Conservation (phyloP, 2,113 vertebrate genomes). For the Himantopus leucocephalus region DNA sequence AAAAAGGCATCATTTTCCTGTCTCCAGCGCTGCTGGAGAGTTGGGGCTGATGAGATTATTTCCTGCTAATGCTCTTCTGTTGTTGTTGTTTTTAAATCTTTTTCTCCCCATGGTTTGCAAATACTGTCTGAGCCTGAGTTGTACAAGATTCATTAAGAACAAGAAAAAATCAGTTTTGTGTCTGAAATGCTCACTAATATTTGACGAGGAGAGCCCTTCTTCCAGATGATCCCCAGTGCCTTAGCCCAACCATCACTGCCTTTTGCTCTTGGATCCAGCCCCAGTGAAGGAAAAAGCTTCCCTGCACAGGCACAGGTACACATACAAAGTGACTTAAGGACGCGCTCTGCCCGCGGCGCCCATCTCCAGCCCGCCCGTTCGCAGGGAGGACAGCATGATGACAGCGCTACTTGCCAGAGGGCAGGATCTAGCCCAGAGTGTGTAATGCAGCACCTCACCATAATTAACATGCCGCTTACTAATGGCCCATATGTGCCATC, state of each 20-base stretch:
- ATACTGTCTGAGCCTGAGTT: constrained; percentile 43
- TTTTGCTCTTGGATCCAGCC: not conserved
- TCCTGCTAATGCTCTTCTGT: constrained; percentile 60
- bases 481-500: constrained; percentile 21
- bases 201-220: not conserved
- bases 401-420: not conserved
- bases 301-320: not conserved
- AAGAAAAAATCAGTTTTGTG: not conserved
- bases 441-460: constrained; percentile 32
- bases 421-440: constrained; percentile 24
- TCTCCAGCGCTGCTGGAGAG: constrained; percentile 69
- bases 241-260: not conserved
- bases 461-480: constrained; percentile 36
- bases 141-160: constrained; percentile 25
- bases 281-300: not conserved
- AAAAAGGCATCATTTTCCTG: constrained; percentile 75
- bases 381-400: not conserved
- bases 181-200: not conserved
- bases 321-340: not conserved
- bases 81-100: constrained; percentile 57
- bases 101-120: constrained; percentile 58
- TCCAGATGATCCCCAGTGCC: not conserved
- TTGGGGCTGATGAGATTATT: constrained; percentile 71
- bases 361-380: not conserved
- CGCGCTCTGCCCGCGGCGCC: fast-evolving